Conservation (phyloP, 2,797 vertebrate species). For the Podarcis lilfordi region DNA sequence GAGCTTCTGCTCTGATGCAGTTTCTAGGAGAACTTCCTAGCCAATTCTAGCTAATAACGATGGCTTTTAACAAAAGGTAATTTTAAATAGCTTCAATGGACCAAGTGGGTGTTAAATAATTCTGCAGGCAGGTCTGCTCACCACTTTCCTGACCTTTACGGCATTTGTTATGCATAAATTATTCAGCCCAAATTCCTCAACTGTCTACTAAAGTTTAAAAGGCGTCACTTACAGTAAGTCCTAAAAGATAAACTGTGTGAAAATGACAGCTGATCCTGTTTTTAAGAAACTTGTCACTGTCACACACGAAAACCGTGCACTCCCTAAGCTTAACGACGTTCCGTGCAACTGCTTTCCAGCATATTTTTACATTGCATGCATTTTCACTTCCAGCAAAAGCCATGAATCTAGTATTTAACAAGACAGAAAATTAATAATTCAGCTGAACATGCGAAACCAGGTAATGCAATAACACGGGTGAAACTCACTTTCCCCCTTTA, state of each 20-base stretch:
- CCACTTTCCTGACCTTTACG: conserved; percentile 38
- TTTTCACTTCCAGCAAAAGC: conserved; percentile 76
- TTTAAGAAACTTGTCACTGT: conserved; percentile 54
- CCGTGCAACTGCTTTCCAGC: conserved; percentile 68
- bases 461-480: conserved; percentile 88
- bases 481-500: conserved; percentile 71
- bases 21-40: not conserved
- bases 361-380: conserved; percentile 74
- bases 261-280: conserved; percentile 55
- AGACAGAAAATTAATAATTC: conserved; percentile 90
- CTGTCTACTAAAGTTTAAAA: conserved; percentile 55
- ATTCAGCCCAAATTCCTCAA: conserved; percentile 65
- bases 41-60: not conserved
- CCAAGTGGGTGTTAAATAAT: conserved; percentile 36
- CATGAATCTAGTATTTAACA: conserved; percentile 77
- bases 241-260: conserved; percentile 62
- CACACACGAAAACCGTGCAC: conserved; percentile 53
- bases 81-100: conserved; percentile 43
- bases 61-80: conserved; percentile 33
- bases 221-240: conserved; percentile 35
- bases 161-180: conserved; percentile 61
- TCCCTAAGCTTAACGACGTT: conserved; percentile 59
- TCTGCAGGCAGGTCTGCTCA: conserved; percentile 28
- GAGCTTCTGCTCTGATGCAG: not conserved
- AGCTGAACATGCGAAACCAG: conserved; percentile 90